These are phyloP conservation scores for Enteromius mattozi DNA, from an alignment of 2,797 vertebrate genomes.

Conservation along the genomic window DNA sequence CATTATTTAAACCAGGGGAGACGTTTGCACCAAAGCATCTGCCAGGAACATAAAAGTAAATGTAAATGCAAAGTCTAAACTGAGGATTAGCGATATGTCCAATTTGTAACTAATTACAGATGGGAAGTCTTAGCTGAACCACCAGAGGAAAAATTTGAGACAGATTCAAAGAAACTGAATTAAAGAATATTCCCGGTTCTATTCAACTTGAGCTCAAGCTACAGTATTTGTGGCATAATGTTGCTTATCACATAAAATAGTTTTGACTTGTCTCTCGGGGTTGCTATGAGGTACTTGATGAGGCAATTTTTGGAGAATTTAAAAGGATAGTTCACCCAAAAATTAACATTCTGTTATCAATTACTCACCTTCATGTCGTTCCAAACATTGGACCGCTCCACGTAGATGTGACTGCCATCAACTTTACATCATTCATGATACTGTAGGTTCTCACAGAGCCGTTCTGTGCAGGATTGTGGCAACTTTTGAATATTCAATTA, in stretches of 20 bases:
- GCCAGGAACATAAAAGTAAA: constrained; percentile 31
- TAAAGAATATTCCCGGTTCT: neutral
- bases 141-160: constrained; percentile 63
- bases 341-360: neutral
- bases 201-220: neutral
- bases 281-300: neutral
- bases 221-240: neutral
- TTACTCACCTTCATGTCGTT: neutral
- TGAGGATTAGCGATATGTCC: constrained; percentile 53
- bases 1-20: constrained; percentile 58
- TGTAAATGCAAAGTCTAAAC: constrained; percentile 33
- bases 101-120: constrained; percentile 41
- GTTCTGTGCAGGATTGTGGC: no score
- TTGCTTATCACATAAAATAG: neutral
- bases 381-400: neutral
- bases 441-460: no score
- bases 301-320: neutral
- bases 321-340: neutral
- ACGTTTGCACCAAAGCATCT: constrained; percentile 36
- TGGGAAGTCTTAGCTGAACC: constrained; percentile 28
- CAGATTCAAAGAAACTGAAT: constrained; percentile 65
- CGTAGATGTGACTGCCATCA: no score
- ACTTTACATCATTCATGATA: no score
- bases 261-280: neutral
- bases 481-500: no score